Percentiles rank a stretch among this genome's conserved stretches.
These are phyloP conservation scores for Falco peregrinus DNA, from an alignment of 2,797 vertebrate genomes.

Conservation along the genomic window DNA sequence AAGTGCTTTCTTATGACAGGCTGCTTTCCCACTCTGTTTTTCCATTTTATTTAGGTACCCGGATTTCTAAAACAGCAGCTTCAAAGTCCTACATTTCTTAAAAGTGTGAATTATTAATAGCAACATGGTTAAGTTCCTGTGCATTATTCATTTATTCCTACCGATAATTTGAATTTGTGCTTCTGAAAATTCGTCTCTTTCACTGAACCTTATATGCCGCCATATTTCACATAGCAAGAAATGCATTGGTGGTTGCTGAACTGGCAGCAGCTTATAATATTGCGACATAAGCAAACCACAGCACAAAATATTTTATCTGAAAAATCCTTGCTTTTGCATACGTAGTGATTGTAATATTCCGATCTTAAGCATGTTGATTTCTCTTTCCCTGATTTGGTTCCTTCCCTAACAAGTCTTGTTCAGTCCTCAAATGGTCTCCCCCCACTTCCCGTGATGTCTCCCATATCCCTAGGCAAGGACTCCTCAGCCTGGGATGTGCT, in stretches of 20 bases:
- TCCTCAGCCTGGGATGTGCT: neutral
- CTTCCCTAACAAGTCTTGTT: neutral
- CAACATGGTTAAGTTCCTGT: neutral
- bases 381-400: neutral
- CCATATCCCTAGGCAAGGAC: neutral
- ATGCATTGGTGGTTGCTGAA: neutral
- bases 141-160: slow-evolving; percentile 6
- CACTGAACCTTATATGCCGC: neutral
- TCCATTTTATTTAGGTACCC: neutral
- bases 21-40: neutral
- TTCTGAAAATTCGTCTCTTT: neutral
- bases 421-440: neutral
- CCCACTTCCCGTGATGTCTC: neutral
- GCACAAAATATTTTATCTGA: neutral
- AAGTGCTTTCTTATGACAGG: neutral
- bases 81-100: neutral
- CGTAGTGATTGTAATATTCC: neutral
- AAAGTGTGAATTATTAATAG: slow-evolving; percentile 41
- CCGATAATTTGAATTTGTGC: neutral
- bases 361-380: neutral
- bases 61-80: neutral
- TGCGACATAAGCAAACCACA: neutral
- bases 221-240: accelerated
- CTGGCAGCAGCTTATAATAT: neutral
- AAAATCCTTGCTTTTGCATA: neutral